Conservation (phyloP, 2,113 vertebrate species). For the Ivindomyrus marchei region DNA sequence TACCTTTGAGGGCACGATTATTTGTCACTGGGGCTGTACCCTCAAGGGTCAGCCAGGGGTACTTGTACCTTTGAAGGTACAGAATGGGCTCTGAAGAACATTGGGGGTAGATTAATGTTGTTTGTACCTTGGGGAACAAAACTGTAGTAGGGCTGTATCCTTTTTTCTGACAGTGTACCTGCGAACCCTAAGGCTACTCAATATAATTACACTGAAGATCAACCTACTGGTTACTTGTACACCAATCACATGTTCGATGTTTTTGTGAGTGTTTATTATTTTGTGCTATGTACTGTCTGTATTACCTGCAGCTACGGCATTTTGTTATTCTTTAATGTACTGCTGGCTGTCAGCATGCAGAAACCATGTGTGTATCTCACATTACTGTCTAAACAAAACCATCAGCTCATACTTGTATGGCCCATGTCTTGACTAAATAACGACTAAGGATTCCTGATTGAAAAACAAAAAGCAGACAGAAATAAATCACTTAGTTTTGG, state of each 20-base stretch:
- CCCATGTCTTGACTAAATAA: not conserved
- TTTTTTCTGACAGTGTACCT: not conserved
- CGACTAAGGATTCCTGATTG: not conserved
- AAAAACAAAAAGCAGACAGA: not conserved
- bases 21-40: no score
- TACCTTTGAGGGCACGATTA: not conserved
- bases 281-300: not conserved
- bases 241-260: not conserved
- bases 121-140: not conserved
- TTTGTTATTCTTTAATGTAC: not conserved
- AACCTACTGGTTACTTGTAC: not conserved
- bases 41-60: no score
- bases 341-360: not conserved
- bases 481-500: not conserved
- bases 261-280: not conserved
- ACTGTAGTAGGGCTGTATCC: not conserved
- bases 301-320: not conserved
- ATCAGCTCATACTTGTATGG: not conserved
- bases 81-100: not conserved
- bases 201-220: not conserved
- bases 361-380: not conserved
- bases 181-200: not conserved
- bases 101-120: not conserved
- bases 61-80: not conserved
- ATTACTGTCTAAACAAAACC: not conserved